Conservation (phyloP, 2,797 vertebrate species). For the Sebastes glaucus region DNA sequence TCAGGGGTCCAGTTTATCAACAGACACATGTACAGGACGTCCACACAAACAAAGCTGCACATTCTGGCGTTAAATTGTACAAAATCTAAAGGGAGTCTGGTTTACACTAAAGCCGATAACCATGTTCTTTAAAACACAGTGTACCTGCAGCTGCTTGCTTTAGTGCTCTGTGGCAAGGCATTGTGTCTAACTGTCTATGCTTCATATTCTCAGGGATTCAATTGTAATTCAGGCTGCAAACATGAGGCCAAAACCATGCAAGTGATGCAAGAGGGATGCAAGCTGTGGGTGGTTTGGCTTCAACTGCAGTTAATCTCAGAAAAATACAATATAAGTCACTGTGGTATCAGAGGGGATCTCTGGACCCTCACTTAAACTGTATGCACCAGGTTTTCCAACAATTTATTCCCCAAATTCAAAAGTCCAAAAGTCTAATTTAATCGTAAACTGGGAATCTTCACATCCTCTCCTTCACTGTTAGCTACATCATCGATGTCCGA, state of each 20-base stretch:
- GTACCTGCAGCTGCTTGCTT: background rate
- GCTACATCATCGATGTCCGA: background rate
- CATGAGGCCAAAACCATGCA: background rate
- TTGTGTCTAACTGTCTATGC: background rate
- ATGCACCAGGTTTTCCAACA: background rate
- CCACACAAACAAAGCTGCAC: background rate
- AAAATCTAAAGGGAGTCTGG: background rate
- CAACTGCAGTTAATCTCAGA: background rate
- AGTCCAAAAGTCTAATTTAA: background rate
- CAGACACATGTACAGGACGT: background rate
- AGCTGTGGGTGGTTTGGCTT: background rate
- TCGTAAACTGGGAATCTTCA: background rate
- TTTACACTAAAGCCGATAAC: background rate
- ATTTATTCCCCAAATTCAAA: background rate
- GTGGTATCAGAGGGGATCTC: background rate
- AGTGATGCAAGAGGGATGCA: background rate
- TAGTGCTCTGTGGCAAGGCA: slow-evolving; percentile 13
- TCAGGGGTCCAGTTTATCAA: background rate
- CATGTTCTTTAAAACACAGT: background rate
- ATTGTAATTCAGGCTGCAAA: background rate
- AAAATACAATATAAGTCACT: background rate
- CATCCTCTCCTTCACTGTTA: background rate
- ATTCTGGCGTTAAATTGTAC: background rate
- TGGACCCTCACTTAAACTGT: background rate
- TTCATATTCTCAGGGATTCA: slow-evolving; percentile 57